phyloP scores from a whole-genome alignment of 2,888 invertebrate species.

The Mactromeris polynyma region DNA sequence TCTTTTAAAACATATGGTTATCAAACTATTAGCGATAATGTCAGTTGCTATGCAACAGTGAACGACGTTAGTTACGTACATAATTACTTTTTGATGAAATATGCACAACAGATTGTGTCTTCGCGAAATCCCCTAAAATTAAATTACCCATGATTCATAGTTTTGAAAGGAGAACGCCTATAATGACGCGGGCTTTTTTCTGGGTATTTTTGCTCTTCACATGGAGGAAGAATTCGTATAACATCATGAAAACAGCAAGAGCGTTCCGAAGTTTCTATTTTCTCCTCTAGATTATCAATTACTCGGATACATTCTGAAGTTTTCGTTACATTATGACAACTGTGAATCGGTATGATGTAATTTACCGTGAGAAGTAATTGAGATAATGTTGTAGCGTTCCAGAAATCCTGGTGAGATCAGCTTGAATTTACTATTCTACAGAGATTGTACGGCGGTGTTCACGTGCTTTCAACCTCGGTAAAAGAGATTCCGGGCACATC shows the following conservation, averaged over 20 bases:
- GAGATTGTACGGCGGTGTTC: not conserved
- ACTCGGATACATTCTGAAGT: not conserved
- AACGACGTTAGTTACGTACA: not conserved
- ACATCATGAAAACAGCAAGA: not conserved
- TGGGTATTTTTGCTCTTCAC: not conserved
- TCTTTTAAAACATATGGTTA: not conserved
- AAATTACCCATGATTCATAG: not conserved
- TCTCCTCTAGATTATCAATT: not conserved
- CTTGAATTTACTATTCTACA: not conserved
- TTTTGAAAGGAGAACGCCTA: not conserved
- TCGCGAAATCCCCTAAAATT: not conserved
- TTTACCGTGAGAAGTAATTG: constrained; percentile 31
- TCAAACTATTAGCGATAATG: not conserved
- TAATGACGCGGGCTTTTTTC: not conserved
- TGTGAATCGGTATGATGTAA: constrained; percentile 19
- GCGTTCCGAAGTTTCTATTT: not conserved
- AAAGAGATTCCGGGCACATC: not conserved
- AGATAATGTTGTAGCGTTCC: constrained; percentile 14
- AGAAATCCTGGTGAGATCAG: not conserved
- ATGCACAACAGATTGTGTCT: not conserved
- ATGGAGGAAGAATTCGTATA: not conserved
- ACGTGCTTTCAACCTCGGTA: not conserved
- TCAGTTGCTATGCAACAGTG: not conserved
- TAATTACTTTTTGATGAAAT: not conserved
- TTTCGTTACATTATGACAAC: constrained; percentile 23